A percentile compares a stretch with the other conserved stretches of the same genome.
Conservation (phyloP, 2,113 vertebrate genomes). For the Macquaria ambigua region DNA sequence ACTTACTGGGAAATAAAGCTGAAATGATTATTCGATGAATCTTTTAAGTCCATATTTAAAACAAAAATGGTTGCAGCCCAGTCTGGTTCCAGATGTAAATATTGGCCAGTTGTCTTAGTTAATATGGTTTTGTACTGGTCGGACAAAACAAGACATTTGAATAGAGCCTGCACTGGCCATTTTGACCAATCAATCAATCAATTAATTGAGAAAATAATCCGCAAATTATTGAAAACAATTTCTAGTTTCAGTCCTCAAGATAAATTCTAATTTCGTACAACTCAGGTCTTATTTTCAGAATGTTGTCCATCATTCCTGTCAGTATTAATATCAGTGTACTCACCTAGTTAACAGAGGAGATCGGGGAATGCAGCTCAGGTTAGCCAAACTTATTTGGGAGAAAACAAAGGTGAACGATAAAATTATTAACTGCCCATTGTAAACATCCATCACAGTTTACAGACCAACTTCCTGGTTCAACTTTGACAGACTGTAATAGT, state of each 20-base stretch:
- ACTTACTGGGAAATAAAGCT: not conserved
- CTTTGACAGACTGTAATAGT: not conserved
- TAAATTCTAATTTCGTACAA: too few species aligned
- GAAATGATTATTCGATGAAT: not conserved
- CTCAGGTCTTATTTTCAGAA: not conserved
- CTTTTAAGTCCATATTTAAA: not conserved
- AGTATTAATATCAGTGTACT: too few species aligned
- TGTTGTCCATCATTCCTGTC: too few species aligned
- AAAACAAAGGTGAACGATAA: not conserved
- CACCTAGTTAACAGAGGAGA: too few species aligned
- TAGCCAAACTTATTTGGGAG: not conserved
- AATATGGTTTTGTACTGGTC: not conserved
- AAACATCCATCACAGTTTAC: not conserved
- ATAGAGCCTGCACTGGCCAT: not conserved
- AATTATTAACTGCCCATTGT: not conserved
- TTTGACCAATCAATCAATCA: not conserved
- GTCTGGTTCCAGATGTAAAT: not conserved
- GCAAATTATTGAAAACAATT: not conserved
- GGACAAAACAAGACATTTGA: not conserved
- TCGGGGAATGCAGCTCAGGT: not conserved
- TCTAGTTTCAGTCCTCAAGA: too few species aligned
- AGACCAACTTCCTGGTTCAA: not conserved
- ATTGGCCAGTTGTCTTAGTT: not conserved
- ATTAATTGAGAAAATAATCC: too few species aligned
- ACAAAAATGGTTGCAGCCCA: not conserved